Evolutionary conservation across 2,113 vertebrate genomes (phyloP), one percentile per base, ranked within the genome.

Genomic region (Chaetops frenatus): DNA sequence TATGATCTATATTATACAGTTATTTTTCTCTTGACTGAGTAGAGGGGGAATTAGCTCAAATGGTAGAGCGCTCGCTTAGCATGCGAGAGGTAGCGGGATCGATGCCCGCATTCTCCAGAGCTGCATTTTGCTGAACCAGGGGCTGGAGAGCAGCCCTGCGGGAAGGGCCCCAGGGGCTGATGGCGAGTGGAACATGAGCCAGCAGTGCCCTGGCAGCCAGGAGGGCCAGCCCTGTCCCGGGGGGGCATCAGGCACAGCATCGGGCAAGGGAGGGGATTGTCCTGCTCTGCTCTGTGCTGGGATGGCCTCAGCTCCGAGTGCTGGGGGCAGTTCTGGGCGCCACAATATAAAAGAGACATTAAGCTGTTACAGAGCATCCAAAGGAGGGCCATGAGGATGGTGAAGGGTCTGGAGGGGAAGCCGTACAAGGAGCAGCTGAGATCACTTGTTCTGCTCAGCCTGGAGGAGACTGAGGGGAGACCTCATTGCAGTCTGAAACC

Each of bases 11-110:
- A 27, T 45, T 16, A 11, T 42, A 17, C 33, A 25, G 77, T 23
- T 54, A n/a, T 61, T 61, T 35, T 8, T 40, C 13, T 10, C 4
- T 12, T 35, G 11, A 1, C 12, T 28, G 29, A 3, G 15, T 25
- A 8, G 0, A 1, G 1, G 96, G 97, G 97, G 97, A 98, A 97
- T 98, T 98, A 98, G 98, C 97, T 98, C 97, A 97, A 97, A 81
- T 97, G 97, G 97, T 97, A 97, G 97, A 98, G 97, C 92, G 97
- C 97, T 97, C 54, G 91, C 96, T 97, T 97, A 97, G 97, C 95
- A 97, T 97, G 97, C 42, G 86, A 97, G 96, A 97, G 97, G 97
- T 86, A 96, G 97, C 35, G 90, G 96, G 98, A 98, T 98, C 96
- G 96, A 97, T 97, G 89, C 98, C 97, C 80, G 95, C 96, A 95